Conservation (phyloP, 2,888 invertebrate genomes). For the Zelleria hepariella region DNA sequence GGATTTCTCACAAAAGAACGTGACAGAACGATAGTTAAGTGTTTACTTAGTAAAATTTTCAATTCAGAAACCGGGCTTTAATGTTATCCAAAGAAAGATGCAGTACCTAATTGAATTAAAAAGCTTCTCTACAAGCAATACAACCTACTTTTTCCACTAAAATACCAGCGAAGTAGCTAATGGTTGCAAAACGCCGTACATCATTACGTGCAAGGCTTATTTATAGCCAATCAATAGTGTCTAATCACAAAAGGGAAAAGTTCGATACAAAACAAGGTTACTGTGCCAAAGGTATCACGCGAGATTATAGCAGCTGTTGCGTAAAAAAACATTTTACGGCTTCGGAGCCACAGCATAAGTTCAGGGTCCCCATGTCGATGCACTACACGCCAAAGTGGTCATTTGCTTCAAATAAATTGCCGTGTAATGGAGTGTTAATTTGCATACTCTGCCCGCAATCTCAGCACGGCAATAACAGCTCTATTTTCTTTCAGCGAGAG, state of each 20-base stretch:
- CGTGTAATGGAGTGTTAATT: slow-evolving; percentile 69
- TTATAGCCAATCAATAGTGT: not conserved
- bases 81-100: too few species aligned
- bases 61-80: too few species aligned
- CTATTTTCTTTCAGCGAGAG: slow-evolving; percentile 24
- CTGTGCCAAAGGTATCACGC: slow-evolving; percentile 43
- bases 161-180: too few species aligned
- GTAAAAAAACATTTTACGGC: slow-evolving; percentile 62
- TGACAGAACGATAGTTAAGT: too few species aligned
- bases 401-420: slow-evolving; percentile 73
- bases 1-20: too few species aligned
- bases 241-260: slow-evolving; percentile 31
- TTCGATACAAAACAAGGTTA: slow-evolving; percentile 50
- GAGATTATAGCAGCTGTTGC: slow-evolving; percentile 63
- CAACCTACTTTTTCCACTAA: too few species aligned
- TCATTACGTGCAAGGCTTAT: not conserved
- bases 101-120: too few species aligned
- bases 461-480: slow-evolving; percentile 33
- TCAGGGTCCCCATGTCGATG: slow-evolving; percentile 70
- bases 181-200: too few species aligned
- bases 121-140: too few species aligned
- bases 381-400: slow-evolving; percentile 70
- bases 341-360: slow-evolving; percentile 58
- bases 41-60: too few species aligned
- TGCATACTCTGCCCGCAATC: slow-evolving; percentile 57